Base-by-base conservation (phyloP, 2,888 invertebrate species). In the Clusia tigrina region DNA sequence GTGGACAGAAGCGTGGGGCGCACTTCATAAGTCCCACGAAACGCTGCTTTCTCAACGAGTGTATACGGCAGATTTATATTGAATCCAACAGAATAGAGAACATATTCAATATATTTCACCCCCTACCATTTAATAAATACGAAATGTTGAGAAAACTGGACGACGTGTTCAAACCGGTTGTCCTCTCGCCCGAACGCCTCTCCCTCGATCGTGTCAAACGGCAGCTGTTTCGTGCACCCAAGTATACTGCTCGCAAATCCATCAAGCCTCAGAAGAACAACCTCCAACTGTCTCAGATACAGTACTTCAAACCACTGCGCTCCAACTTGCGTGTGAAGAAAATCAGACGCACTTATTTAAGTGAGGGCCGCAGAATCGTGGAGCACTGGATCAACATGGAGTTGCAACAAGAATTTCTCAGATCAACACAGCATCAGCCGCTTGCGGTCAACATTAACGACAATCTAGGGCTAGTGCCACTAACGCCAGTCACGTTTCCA, bases 31-130 rank as follows among this genome's bases (percentile, higher is more conserved):
- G 68, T 25, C 67, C 71, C 2, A 69, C 69, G 0, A 78, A 78
- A 58, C 65, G 79, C 3, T 71, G 68, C 1, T 74, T 71, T 53
- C 71, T 78, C 24, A 78, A 71, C 63, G 74, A 74, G 37, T 78
- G 78, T 67, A 74, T 77, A 26, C 66, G 72, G 0, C 76, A 76
- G 42, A 22, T 77, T 57, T 74, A 77, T 55, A 52, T 74, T 12
- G 63, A 71, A 10, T 70, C 70, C 51, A 74, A 74, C 2, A 52
- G 63, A 26, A 57, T 24, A 0, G 62, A 70, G 54, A 67, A 71
- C 20, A 25, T 72, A 42, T 63, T 66, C 58, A 73, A 69, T 67
- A 53, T 61, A 6, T 62, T 65, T 5, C 62, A 57, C 2, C 58
- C 69, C 0, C 22, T 60, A 15, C 18, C 62, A 26, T 65, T 48